Base-by-base conservation (phyloP, 1,140 invertebrate genomes). In the Leptinotarsa texana region DNA sequence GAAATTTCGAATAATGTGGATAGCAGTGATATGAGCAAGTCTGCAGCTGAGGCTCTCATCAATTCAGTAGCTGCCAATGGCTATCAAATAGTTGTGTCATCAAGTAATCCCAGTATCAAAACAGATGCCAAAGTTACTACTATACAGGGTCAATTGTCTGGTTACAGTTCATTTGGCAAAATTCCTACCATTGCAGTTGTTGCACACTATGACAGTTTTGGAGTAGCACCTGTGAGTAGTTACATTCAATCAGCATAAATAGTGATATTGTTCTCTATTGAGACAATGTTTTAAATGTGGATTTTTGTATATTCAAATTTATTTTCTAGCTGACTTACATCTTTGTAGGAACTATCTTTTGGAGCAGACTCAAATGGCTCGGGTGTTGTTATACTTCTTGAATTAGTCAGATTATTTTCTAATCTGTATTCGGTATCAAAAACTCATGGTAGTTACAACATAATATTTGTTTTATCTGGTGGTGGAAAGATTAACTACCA, bases 301-400 rank as follows among this genome's bases (percentile, higher is more conserved):
- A 42, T 42, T 42, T 11, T 42, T 42, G 8, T 42, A 42, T 42
- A 42, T 42, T 42, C 11, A 2, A 42, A 42, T 42, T 42, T 11
- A 42, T 42, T 42, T 42, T 42, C 2, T 42, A 42, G 33, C 8
- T 42, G 33, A 42, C 8, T 42, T 42, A 42, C 8, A 11, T 57
- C 4, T 57, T 84, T 84, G 49, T 82, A 96, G 95, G 93, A 93
- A 75, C 82, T 98, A 24, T 91, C 95, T 13, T 90, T 89, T 86
- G 96, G 96, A 51, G 92, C 93, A 4, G 96, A 98, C 85, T 97
- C 96, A 1, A 98, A 98, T 89, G 96, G 92, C 11, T 97, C 96
- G 75, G 98, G 98, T 72, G 92, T 96, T 13, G 92, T 95, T 11
- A 92, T 95, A 72, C 83, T 99, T 13, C 83, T 99, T 61, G 95